Evolutionary conservation across 2,113 vertebrate genomes (phyloP), one percentile per base, ranked within the genome.

Genomic region (Marmota flaviventris): DNA sequence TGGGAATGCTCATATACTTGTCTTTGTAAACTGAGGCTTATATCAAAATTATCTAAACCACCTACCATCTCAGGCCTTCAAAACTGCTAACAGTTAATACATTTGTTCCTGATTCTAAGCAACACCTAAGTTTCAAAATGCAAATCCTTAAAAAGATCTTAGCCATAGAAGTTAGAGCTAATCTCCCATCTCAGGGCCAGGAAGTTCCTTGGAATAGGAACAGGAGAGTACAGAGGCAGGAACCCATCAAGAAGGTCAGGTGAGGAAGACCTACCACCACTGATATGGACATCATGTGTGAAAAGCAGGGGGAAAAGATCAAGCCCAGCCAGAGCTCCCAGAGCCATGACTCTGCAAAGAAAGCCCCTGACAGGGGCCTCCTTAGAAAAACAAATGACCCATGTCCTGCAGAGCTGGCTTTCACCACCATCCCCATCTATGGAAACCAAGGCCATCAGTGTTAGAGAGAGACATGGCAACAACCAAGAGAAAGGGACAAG

Each of bases 21-120:
- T 37, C 63, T 81, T 34, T 75, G 73, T 72, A 45, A 77, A 29
- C 70, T 61, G 48, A 81, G 20, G 42, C 89, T 84, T 29, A n/a
- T 77, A 22, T 48, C 18, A 39, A 6, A 70, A 17, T 82, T 65
- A 34, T 94, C 61, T 58, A 61, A 77, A 91, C n/a, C 34, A 22
- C 51, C 34, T 83, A 13, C 29, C 56, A 51, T 32, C 65, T 42
- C 39, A 48, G 67, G 13, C 10, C 34, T 27, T 86, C 53, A 70
- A 34, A 90, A 24, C 37, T 63, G 17, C 56, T 88, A n/a, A 27
- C 20, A 18, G 63, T 48, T 79, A 63, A 27, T 25, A 61, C 16
- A 24, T 85, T 82, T 8, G 5, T 95, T 94, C 53, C 92, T 96
- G 76, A 76, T 37, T 67, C 94, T 37, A 90, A 85, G 17, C 17